phyloP scores from a whole-genome alignment of 2,113 vertebrate genomes.

The Tragelaphus buxtoni region DNA sequence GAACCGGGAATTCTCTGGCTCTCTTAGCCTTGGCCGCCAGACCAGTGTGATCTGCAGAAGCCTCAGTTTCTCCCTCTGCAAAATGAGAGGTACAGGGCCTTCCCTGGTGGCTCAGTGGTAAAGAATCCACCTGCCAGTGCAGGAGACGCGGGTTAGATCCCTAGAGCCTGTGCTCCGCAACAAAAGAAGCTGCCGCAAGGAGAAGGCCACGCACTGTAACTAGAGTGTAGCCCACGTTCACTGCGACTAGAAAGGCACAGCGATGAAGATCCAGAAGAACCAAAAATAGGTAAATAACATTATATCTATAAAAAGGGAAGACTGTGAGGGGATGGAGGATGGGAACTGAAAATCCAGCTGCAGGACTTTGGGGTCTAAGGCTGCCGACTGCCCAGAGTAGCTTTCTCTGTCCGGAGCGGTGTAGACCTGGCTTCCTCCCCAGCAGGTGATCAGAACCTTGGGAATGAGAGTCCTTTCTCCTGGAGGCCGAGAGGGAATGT shows the following conservation, averaged over 20 bases:
- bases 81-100: not conserved
- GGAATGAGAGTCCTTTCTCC: not conserved
- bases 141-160: accelerated
- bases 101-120: not conserved
- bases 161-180: not conserved
- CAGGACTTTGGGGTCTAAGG: not conserved
- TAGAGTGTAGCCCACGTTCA: not conserved
- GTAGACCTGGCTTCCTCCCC: not conserved
- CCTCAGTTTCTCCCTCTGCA: not conserved
- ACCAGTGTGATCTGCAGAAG: not conserved
- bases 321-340: not conserved
- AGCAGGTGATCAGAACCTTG: not conserved
- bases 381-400: not conserved
- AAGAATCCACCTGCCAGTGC: not conserved
- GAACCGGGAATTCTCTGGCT: not conserved
- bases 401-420: not conserved
- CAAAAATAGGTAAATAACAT: not conserved
- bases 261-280: not conserved
- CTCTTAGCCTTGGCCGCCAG: not conserved
- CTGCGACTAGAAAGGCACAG: not conserved
- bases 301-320: not conserved
- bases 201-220: not conserved
- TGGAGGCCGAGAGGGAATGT: not conserved
- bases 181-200: accelerated
- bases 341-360: not conserved